Base-by-base conservation (phyloP, 2,797 vertebrate genomes). In the Megalops cyprinoides region DNA sequence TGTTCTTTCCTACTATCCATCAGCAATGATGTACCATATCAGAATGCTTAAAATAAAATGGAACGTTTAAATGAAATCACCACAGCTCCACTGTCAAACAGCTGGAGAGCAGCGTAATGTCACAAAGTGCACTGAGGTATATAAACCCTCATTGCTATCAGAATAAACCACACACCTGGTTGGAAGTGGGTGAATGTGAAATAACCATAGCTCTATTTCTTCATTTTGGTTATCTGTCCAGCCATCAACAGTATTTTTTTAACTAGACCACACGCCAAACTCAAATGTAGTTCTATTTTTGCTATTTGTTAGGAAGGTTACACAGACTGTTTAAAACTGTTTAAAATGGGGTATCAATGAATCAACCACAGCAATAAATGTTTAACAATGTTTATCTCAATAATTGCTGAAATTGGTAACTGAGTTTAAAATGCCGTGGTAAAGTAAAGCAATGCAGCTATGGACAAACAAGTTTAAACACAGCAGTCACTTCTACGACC, bases 181-280 rank as follows among this genome's bases (percentile, higher is more conserved):
- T 65, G 9, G 60, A 42, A 34, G 60, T 65, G 8, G n/a, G n/a
- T 69, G 34, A 69, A 39, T 8, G 14, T 37, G 20, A 69, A 69
- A 39, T 69, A 34, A 58, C 65, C 49, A 51, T 49, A 51, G 25
- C 60, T 20, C 37, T 42, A 23, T 44, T 39, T 20, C 67, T 44
- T n/a, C n/a, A n/a, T n/a, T n/a, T n/a, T n/a, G n/a, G n/a, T n/a
- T n/a, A n/a, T n/a, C n/a, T n/a, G n/a, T n/a, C n/a, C 18, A 31
- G 67, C 67, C 44, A 42, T 71, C 67, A 23, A 44, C 39, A 23
- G 67, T 71, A n/a, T n/a, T 71, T 39, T 39, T 39, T 69, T 42
- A 71, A 71, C 67, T n/a, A 44, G 37, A 71, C 37, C 67, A 71
- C 37, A n/a, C 18, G 14, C 20, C 18, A 14, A 69, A 14, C 34